Evolutionary conservation across 2,797 vertebrate genomes (phyloP).

Genomic region (Prunella strophiata): DNA sequence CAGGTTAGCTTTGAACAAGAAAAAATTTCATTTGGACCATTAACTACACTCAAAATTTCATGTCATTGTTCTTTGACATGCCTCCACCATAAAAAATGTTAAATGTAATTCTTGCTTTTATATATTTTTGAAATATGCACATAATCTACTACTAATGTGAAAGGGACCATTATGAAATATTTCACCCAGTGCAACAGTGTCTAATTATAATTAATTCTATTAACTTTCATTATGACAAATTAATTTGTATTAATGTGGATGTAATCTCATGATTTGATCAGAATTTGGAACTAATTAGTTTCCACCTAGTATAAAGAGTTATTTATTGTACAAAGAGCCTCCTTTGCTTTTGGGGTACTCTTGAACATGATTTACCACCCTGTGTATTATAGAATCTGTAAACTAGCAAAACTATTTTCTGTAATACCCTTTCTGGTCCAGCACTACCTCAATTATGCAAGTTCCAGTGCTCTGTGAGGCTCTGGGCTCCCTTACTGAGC

Average conservation of each 20-base stretch:
- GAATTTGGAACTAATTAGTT: slow-evolving; percentile 52
- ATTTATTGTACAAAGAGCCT: background rate
- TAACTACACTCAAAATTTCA: background rate
- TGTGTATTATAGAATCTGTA: background rate
- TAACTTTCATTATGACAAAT: slow-evolving; percentile 53
- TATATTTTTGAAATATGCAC: slow-evolving; percentile 54
- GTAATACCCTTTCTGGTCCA: background rate
- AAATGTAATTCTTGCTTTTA: background rate
- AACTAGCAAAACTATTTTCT: background rate
- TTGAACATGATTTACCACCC: background rate
- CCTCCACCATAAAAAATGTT: background rate
- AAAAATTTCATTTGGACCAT: background rate
- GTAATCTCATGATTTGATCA: slow-evolving; percentile 40
- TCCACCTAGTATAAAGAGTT: slow-evolving; percentile 10
- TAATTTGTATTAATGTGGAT: slow-evolving; percentile 56
- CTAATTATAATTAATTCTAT: slow-evolving; percentile 59
- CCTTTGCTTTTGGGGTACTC: background rate
- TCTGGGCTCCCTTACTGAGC: background rate
- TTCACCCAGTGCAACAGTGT: slow-evolving; percentile 21
- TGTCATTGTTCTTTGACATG: background rate
- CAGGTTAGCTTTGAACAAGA: background rate
- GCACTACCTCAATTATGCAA: background rate
- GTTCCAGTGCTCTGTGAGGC: background rate
- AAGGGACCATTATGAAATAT: slow-evolving; percentile 31
- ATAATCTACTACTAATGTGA: slow-evolving; percentile 38